These are phyloP conservation scores for Erpobdella octoculata DNA, from an alignment of 2,888 invertebrate genomes.

Conservation along the genomic window DNA sequence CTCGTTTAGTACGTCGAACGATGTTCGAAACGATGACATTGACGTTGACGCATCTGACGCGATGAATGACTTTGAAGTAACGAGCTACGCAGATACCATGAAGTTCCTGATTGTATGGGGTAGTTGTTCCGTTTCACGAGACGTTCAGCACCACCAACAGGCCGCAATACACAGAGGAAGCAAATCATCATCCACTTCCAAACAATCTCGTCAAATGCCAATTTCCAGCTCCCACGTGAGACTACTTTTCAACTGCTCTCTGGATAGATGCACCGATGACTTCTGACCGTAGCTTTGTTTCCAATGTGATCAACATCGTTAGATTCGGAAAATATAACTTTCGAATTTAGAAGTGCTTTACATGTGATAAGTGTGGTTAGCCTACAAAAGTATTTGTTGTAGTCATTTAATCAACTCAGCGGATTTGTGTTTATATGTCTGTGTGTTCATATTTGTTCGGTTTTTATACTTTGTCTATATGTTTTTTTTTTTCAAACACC, in stretches of 20 bases:
- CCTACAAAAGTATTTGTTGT: too few species aligned
- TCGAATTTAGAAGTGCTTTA: slow-evolving; percentile 13
- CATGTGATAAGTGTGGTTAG: too few species aligned
- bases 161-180: background rate
- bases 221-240: background rate
- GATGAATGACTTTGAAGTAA: background rate
- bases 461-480: too few species aligned
- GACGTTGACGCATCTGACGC: background rate
- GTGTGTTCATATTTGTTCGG: too few species aligned
- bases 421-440: too few species aligned
- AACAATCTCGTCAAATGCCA: background rate
- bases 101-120: background rate
- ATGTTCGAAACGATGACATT: background rate
- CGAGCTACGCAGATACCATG: background rate
- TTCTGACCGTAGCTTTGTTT: background rate
- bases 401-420: too few species aligned
- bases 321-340: too few species aligned
- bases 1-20: background rate
- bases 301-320: too few species aligned
- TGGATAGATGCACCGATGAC: background rate
- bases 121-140: background rate
- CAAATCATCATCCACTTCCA: background rate
- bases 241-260: background rate
- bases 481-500: too few species aligned
- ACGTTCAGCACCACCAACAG: background rate